A percentile compares a stretch with the other conserved stretches of the same genome.
phyloP scores from a whole-genome alignment of 2,113 vertebrate species.

The Ranitomeya imitator region DNA sequence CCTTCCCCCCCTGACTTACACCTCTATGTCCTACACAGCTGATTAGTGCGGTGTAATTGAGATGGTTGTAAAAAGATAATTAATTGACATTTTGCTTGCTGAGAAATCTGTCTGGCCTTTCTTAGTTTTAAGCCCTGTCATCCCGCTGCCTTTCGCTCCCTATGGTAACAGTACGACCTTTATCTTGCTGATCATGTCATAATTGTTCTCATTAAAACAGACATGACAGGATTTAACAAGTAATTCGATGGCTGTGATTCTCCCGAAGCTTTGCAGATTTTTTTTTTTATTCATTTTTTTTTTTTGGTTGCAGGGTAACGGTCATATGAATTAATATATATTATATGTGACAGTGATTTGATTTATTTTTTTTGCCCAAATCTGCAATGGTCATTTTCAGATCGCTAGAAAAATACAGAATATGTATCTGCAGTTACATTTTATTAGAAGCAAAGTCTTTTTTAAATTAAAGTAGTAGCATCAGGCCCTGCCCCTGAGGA shows the following conservation, averaged over 20 bases:
- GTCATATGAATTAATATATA: neutral
- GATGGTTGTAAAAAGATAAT: slow-evolving; percentile 77
- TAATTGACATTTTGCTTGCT: slow-evolving; percentile 72
- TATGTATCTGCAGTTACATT: neutral
- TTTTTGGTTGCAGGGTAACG: neutral
- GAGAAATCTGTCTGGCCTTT: slow-evolving; percentile 77
- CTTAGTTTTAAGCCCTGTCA: slow-evolving; percentile 61
- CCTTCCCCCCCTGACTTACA: slow-evolving; percentile 53
- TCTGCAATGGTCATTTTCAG: neutral
- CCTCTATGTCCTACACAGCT: slow-evolving; percentile 71
- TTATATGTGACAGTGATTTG: neutral
- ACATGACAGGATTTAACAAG: slow-evolving; percentile 59
- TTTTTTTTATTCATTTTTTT: neutral
- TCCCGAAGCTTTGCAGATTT: neutral
- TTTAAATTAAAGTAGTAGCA: neutral
- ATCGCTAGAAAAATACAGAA: neutral
- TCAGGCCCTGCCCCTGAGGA: neutral
- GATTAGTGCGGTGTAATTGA: slow-evolving; percentile 76
- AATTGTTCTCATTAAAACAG: slow-evolving; percentile 67
- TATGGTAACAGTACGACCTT: slow-evolving; percentile 69
- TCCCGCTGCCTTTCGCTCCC: slow-evolving; percentile 62
- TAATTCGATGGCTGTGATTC: slow-evolving; percentile 39
- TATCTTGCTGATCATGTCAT: slow-evolving; percentile 68
- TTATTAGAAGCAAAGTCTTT: neutral
- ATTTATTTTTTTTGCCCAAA: neutral